Base-by-base conservation (phyloP, 2,888 invertebrate species). In the Homarus gammarus region DNA sequence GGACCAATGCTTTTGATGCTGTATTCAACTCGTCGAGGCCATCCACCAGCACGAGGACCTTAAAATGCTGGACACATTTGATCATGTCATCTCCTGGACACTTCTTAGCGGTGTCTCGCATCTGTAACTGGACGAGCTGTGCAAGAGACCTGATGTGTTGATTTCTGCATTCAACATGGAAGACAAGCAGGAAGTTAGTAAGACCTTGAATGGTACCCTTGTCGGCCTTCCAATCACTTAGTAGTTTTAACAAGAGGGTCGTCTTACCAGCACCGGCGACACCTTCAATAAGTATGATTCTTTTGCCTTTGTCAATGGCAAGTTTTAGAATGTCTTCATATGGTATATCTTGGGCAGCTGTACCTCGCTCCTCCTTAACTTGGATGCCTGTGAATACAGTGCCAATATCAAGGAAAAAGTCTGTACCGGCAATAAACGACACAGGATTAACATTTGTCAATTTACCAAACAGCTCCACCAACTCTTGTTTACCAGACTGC, bases 81-180 rank as follows among this genome's bases (percentile, higher is more conserved):
- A 70, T 22, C 22, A 70, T 15, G n/a, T 77, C 77, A 8, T 86
- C 31, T 2, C 27, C 31, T 27, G 78, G 40, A 33, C 78, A 86
- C 27, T 33, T 77, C 36, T 40, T 61, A 5, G 77, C 27, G 8
- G 51, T 70, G 22, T 77, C n/a, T 18, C 78, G 85, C 77, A 86
- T 77, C 31, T 70, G 27, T 8, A 33, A 38, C n/a, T n/a, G 15
- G 6, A 86, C 2, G 5, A 86, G 64, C n/a, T 78, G 49, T n/a
- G 38, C 22, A 27, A 78, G 44, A 78, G 68, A 49, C 1, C 10
- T 64, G 27, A 64, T 36, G 33, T 18, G 15, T 12, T 68, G 64
- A 56, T 86, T 51, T 44, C 85, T 61, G 44, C 85, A 86, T 68
- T 78, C 85, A 3, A 68, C 44, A n/a, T 78, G 36, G 0, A 86